Evolutionary conservation across 92 coral and sea anemone species (phyloP).

Genomic region (Plumapathes pennacea): DNA sequence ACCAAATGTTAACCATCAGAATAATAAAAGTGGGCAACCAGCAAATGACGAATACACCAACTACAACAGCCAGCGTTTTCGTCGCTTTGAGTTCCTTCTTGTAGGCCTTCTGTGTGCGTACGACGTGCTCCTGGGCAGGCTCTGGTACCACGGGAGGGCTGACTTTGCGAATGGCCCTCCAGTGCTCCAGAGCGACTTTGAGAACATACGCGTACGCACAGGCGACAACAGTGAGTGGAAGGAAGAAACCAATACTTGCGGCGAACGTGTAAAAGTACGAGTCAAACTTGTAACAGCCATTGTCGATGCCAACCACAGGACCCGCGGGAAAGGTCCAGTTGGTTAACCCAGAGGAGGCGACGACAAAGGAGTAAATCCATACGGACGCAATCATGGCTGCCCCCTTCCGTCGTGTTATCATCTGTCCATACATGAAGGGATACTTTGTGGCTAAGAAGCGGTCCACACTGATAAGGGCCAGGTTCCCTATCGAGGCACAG

Average conservation of each 20-base stretch:
- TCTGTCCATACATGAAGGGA: slow-evolving; percentile 70
- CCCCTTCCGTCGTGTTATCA: slow-evolving; percentile 49
- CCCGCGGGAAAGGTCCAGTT: slow-evolving; percentile 77
- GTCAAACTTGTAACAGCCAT: slow-evolving; percentile 81
- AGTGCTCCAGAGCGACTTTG: slow-evolving; percentile 77
- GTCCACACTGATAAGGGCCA: slow-evolving; percentile 73
- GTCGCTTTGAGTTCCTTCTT: slow-evolving; percentile 82
- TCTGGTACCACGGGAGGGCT: slow-evolving; percentile 32
- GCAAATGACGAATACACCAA: slow-evolving; percentile 76
- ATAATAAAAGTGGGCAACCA: slow-evolving; percentile 74
- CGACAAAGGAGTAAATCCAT: slow-evolving; percentile 68
- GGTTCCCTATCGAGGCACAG: slow-evolving; percentile 74
- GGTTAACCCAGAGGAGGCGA: slow-evolving; percentile 66
- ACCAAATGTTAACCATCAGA: slow-evolving; percentile 55
- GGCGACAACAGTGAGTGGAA: slow-evolving; percentile 66
- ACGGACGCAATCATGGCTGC: slow-evolving; percentile 60
- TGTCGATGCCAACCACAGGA: slow-evolving; percentile 18
- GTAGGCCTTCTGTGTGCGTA: slow-evolving; percentile 36
- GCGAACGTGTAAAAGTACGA: slow-evolving; percentile 79
- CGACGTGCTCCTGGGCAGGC: slow-evolving; percentile 1
- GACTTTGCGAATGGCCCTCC: slow-evolving; percentile 71
- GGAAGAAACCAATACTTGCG: slow-evolving; percentile 66
- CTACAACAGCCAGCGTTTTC: slow-evolving; percentile 73
- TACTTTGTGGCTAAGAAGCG: slow-evolving; percentile 79
- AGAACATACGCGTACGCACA: slow-evolving; percentile 82